phyloP scores from a whole-genome alignment of 1,140 invertebrate genomes.

The Bilobella aurantiaca region DNA sequence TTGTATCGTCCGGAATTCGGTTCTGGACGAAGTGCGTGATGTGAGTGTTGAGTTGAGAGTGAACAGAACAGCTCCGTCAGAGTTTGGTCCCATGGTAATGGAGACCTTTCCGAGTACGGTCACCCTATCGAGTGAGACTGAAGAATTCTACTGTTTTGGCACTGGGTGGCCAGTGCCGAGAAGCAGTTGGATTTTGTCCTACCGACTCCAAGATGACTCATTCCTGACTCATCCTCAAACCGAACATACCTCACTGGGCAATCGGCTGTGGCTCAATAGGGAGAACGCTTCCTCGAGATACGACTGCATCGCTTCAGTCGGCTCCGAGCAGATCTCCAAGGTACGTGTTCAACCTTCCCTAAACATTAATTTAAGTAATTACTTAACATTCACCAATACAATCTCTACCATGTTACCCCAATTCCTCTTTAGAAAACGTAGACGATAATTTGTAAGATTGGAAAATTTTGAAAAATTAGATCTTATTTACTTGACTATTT shows the following conservation, averaged over 20 bases:
- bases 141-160: slow-evolving; percentile 1
- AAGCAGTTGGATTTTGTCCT: background rate
- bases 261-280: background rate
- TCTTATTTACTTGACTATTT: no score
- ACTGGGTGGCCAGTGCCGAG: background rate
- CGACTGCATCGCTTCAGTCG: slow-evolving; percentile 12
- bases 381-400: no score
- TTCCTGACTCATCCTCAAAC: slow-evolving; percentile 2
- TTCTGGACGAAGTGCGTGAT: background rate
- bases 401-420: no score
- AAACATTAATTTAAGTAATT: no score
- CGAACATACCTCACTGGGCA: slow-evolving; percentile 1
- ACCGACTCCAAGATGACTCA: background rate
- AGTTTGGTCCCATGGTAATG: background rate
- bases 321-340: slow-evolving; percentile 1
- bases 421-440: no score
- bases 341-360: background rate
- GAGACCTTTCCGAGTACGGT: background rate
- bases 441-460: no score
- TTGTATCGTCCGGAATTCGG: background rate
- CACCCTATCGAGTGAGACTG: background rate
- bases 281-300: background rate
- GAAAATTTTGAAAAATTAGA: no score
- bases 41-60: background rate
- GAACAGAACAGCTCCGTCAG: background rate